These are phyloP conservation scores for Willisornis vidua DNA, from an alignment of 2,113 vertebrate genomes.

Conservation along the genomic window DNA sequence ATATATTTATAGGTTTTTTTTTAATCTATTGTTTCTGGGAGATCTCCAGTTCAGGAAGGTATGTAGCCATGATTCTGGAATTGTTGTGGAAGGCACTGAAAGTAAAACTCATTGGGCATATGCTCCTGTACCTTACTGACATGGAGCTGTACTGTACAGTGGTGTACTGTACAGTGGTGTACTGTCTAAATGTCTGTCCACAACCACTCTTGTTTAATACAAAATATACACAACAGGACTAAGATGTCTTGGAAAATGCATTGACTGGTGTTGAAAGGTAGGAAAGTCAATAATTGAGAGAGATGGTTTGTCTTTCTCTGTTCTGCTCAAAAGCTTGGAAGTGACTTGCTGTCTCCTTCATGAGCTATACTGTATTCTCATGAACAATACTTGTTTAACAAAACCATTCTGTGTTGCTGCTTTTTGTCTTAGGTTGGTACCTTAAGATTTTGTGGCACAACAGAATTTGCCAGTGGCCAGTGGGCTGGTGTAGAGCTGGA, in stretches of 20 bases:
- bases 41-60: not conserved
- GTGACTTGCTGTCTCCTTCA: not conserved
- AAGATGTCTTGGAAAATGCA: not conserved
- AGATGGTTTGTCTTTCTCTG: not conserved
- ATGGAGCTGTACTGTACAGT: not conserved
- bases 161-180: not conserved
- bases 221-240: not conserved
- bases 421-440: slow-evolving; percentile 82
- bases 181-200: not conserved
- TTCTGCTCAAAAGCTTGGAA: not conserved
- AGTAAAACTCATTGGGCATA: not conserved
- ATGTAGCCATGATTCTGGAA: not conserved
- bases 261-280: not conserved
- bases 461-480: slow-evolving; percentile 92
- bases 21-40: not conserved
- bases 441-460: slow-evolving; percentile 90
- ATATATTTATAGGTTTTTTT: not conserved
- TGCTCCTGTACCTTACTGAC: not conserved
- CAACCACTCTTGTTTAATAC: not conserved
- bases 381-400: not conserved
- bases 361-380: not conserved
- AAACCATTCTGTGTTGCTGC: not conserved
- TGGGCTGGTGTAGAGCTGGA: slow-evolving; percentile 96
- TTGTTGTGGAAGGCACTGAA: not conserved
- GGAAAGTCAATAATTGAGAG: not conserved